A percentile compares a stretch with the other conserved stretches of the same genome.
Evolutionary conservation across 2,888 invertebrate species (phyloP).

Genomic region (Metopia argyrocephala): DNA sequence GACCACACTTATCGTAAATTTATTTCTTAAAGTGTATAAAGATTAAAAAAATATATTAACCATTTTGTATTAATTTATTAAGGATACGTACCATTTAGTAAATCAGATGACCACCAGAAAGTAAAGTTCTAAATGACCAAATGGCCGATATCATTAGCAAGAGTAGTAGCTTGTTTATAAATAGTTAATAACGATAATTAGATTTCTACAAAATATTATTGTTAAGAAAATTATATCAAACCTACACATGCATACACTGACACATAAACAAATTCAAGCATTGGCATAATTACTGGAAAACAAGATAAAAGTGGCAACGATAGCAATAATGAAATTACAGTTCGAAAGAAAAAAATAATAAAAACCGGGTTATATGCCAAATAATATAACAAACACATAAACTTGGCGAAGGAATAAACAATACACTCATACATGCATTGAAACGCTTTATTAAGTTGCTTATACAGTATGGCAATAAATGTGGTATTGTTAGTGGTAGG

Average conservation of each 20-base stretch:
- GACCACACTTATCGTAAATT: too few relatives aligned
- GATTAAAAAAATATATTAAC: too few relatives aligned
- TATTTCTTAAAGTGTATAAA: too few relatives aligned
- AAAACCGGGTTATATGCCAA: conserved; percentile 37
- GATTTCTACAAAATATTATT: conserved; percentile 32
- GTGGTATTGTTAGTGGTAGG: not conserved
- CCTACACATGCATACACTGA: not conserved
- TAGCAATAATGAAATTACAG: not conserved
- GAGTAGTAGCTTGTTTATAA: not conserved
- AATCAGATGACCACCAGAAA: too few relatives aligned
- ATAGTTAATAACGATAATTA: conserved; percentile 44
- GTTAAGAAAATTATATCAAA: conserved; percentile 6
- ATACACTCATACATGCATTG: not conserved
- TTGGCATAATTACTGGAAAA: conserved; percentile 26
- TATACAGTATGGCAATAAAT: not conserved
- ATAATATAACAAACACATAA: not conserved
- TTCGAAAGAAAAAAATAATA: not conserved
- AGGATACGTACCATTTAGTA: too few relatives aligned
- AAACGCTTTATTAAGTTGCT: not conserved
- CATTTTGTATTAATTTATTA: too few relatives aligned
- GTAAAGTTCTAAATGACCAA: not conserved
- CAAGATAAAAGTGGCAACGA: conserved; percentile 9
- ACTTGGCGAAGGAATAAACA: not conserved
- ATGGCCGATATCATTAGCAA: not conserved
- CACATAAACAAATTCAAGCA: conserved; percentile 1